These are phyloP conservation scores for Leptura quadrifasciata DNA, from an alignment of 2,888 invertebrate species.

Conservation along the genomic window DNA sequence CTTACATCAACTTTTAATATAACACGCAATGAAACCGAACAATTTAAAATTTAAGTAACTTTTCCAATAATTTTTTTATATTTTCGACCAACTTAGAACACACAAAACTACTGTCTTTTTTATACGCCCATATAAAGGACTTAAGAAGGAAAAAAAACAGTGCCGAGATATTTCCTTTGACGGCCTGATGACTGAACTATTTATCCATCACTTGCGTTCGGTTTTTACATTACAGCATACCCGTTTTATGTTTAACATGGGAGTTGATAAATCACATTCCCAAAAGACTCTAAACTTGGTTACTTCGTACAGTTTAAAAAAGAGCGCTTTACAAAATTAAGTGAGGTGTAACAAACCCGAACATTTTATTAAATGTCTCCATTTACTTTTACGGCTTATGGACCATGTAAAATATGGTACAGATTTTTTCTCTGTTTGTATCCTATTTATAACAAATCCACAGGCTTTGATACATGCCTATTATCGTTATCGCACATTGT, in stretches of 20 bases:
- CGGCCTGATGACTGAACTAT: too few relatives aligned
- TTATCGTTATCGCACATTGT: slow-evolving; percentile 24
- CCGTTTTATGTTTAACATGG: slow-evolving; percentile 4
- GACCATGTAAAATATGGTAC: slow-evolving; percentile 28
- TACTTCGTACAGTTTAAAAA: slow-evolving; percentile 19
- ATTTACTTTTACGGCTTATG: slow-evolving; percentile 34
- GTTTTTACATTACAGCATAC: not conserved
- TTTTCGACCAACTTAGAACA: too few relatives aligned
- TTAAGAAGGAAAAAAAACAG: too few relatives aligned
- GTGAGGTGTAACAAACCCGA: slow-evolving; percentile 38
- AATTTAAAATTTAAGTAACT: too few relatives aligned
- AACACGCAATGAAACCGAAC: too few relatives aligned
- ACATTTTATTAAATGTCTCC: slow-evolving; percentile 39
- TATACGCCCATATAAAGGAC: too few relatives aligned
- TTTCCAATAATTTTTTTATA: too few relatives aligned
- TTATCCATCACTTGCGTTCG: too few relatives aligned
- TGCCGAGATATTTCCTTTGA: too few relatives aligned
- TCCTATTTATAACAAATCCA: slow-evolving; percentile 17
- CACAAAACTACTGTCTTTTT: too few relatives aligned
- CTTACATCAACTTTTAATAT: too few relatives aligned
- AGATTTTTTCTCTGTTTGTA: slow-evolving; percentile 14
- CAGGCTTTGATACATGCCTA: slow-evolving; percentile 5
- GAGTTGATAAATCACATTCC: slow-evolving; percentile 22
- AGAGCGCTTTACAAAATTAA: slow-evolving; percentile 35
- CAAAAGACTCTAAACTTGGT: slow-evolving; percentile 8